phyloP scores from a whole-genome alignment of 2,888 invertebrate genomes.

The Athalia rosae region DNA sequence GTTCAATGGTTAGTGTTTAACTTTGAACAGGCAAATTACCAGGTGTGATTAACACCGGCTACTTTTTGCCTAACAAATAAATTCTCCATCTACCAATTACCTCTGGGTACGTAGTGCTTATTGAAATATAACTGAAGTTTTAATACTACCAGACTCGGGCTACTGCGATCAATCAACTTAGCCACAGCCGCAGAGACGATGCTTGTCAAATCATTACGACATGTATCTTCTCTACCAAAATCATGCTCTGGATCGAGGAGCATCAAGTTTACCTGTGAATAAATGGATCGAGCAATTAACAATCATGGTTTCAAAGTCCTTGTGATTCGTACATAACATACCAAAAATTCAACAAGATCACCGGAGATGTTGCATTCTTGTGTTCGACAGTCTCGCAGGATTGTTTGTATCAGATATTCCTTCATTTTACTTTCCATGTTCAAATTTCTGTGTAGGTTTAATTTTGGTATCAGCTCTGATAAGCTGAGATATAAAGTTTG shows the following conservation, averaged over 20 bases:
- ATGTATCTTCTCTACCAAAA: conserved; percentile 53
- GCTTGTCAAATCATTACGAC: conserved; percentile 53
- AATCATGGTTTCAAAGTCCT: neutral
- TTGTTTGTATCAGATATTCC: conserved; percentile 56
- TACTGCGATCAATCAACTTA: conserved; percentile 64
- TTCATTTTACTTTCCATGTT: conserved; percentile 24
- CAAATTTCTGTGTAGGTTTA: neutral
- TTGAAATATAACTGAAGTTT: conserved; percentile 80
- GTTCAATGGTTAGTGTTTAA: neutral
- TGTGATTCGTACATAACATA: conserved; percentile 44
- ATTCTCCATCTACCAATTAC: conserved; percentile 50
- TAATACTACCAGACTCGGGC: conserved; percentile 75
- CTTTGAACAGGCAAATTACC: neutral
- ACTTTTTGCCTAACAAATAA: neutral
- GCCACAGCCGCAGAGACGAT: conserved; percentile 59
- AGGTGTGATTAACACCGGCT: no score
- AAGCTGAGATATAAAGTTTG: conserved; percentile 7
- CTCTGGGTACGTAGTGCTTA: conserved; percentile 76
- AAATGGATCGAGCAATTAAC: neutral
- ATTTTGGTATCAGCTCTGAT: neutral
- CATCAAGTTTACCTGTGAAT: conserved; percentile 59
- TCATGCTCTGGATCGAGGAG: conserved; percentile 61
- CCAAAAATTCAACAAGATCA: conserved; percentile 66
- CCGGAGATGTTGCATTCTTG: conserved; percentile 56
- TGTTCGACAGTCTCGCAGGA: conserved; percentile 60